Conservation (phyloP, 2,113 vertebrate species). For the Cygnus buccinator region DNA sequence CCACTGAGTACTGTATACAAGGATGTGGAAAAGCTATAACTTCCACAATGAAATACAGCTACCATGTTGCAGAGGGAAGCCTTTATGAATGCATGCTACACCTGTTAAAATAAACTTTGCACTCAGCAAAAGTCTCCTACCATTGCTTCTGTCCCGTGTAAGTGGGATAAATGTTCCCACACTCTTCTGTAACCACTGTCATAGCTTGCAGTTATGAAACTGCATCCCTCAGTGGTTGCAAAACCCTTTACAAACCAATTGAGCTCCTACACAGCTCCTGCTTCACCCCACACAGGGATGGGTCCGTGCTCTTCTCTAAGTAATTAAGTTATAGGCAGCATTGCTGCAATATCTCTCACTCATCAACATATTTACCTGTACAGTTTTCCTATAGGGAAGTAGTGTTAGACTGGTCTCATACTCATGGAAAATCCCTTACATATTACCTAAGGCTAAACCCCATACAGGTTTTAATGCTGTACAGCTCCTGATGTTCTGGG, state of each 20-base stretch:
- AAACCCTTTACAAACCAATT: background rate
- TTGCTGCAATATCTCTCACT: background rate
- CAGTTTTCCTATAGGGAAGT: background rate
- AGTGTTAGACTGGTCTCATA: background rate
- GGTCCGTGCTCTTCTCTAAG: background rate
- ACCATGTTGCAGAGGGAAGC: background rate
- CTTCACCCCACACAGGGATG: background rate
- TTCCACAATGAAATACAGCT: background rate
- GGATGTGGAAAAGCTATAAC: background rate
- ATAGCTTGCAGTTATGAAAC: background rate
- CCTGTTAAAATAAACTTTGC: background rate
- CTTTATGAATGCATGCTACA: background rate
- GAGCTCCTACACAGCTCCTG: background rate
- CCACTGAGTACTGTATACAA: background rate
- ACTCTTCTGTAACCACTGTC: background rate
- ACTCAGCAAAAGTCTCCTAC: background rate
- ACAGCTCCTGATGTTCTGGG: background rate
- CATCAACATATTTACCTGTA: background rate
- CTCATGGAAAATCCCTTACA: background rate
- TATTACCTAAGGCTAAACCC: background rate
- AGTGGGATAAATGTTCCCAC: background rate
- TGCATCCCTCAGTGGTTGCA: background rate
- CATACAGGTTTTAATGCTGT: background rate
- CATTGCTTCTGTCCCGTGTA: fast-evolving
- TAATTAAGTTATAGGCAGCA: background rate